Conservation (phyloP, 2,888 invertebrate genomes). For the Nymphalis polychloros region DNA sequence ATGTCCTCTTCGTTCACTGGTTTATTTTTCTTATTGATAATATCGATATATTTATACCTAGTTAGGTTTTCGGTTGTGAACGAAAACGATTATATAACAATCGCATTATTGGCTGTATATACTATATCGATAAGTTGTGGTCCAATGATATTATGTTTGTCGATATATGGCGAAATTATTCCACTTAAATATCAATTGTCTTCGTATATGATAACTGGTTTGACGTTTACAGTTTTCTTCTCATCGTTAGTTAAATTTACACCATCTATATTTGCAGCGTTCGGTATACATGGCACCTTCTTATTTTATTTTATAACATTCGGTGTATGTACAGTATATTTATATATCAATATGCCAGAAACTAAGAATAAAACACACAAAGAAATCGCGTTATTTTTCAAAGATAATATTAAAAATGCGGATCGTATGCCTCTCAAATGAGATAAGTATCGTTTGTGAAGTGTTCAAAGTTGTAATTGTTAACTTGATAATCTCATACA, state of each 20-base stretch:
- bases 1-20: constrained; percentile 51
- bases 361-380: constrained; percentile 47
- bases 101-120: constrained; percentile 50
- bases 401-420: neutral
- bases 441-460: neutral
- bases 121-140: constrained; percentile 60
- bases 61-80: constrained; percentile 45
- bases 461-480: no score
- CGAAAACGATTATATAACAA: constrained; percentile 52
- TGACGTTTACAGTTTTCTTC: constrained; percentile 47
- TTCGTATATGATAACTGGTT: constrained; percentile 48
- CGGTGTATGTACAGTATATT: constrained; percentile 38
- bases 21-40: constrained; percentile 52
- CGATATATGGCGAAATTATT: constrained; percentile 57
- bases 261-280: constrained; percentile 49
- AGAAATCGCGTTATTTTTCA: constrained; percentile 44
- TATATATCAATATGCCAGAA: constrained; percentile 46
- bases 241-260: constrained; percentile 54
- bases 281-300: constrained; percentile 55
- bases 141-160: constrained; percentile 58
- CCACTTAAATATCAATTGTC: constrained; percentile 54
- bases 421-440: neutral
- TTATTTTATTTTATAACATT: constrained; percentile 43
- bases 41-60: constrained; percentile 57
- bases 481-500: no score